phyloP scores from a whole-genome alignment of 2,113 vertebrate species.

The Chroicocephalus ridibundus region DNA sequence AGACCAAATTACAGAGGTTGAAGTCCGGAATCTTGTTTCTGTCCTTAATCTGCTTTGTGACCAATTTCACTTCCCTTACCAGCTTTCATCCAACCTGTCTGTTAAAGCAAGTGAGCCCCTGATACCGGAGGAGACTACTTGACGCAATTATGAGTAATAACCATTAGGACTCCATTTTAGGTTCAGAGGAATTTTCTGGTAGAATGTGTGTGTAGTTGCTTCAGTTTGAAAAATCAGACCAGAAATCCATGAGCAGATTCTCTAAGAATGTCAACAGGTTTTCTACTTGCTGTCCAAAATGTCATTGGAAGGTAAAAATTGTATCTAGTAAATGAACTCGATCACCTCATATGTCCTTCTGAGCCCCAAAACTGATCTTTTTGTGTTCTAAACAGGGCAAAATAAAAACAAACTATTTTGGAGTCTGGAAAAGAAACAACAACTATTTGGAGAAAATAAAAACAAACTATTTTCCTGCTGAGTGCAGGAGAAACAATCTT shows the following conservation, averaged over 20 bases:
- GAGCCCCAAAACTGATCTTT: neutral
- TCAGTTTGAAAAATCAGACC: neutral
- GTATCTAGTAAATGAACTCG: neutral
- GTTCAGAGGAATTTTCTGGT: neutral
- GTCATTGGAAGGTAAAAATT: neutral
- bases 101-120: neutral
- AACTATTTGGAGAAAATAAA: neutral
- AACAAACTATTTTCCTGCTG: neutral
- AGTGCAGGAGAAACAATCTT: neutral
- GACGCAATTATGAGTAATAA: neutral
- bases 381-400: neutral
- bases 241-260: neutral
- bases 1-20: neutral
- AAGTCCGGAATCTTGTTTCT: neutral
- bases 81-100: neutral
- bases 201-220: neutral
- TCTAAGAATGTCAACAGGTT: neutral
- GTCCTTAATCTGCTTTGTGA: neutral
- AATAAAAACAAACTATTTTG: neutral
- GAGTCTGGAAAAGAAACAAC: neutral
- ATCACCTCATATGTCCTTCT: neutral
- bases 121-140: accelerated
- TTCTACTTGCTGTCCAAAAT: neutral
- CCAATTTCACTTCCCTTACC: neutral
- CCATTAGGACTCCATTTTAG: neutral